Base-by-base conservation (phyloP, 1,140 invertebrate species). In the Drosophila subpulchrella region DNA sequence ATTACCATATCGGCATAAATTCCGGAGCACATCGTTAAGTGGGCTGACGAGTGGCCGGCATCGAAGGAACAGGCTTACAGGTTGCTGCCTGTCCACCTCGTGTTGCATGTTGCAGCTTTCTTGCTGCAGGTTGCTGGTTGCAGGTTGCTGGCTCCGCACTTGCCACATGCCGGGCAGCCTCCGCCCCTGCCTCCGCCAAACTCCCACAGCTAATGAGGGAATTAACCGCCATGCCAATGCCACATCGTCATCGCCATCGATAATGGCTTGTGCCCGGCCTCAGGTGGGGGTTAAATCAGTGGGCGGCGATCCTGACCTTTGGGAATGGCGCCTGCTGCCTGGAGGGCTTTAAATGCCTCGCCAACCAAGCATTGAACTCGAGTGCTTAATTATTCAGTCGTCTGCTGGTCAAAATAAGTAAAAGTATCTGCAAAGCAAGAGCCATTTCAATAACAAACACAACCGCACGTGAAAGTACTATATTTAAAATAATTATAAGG, bases 1-100 rank as follows among this genome's bases (percentile, higher is more conserved):
- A 91, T 91, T 84, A 91, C 83, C 83, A 91, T 91, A 91, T 91
- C 88, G 83, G 88, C 80, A 89, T 91, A 91, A 91, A 91, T 91
- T 91, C 89, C 88, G 84, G 88, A 81, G 89, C 88, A 91, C 88
- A 91, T 89, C 88, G 88, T 91, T 91, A 91, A 91, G 88, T 91
- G 88, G 75, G 79, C 56, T 66, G 70, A 79, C 70, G 78, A 74
- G 56, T 62, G 68, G 47, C 27, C 34, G 44, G 20, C 61, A 63
- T 30, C 67, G 57, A 51, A 56, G 79, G 46, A 46, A 58, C 67
- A 58, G 57, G 59, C 38, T 56, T 54, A 30, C 53, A 46, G 47
- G 72, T 56, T 58, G 60, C 42, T 36, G 55, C 54, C 8, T 51
- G 54, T 32, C 36, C 20, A 24, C 50, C 27, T n/a, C 53, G 39